phyloP scores from a whole-genome alignment of 2,113 vertebrate genomes.

The Chionomys nivalis region DNA sequence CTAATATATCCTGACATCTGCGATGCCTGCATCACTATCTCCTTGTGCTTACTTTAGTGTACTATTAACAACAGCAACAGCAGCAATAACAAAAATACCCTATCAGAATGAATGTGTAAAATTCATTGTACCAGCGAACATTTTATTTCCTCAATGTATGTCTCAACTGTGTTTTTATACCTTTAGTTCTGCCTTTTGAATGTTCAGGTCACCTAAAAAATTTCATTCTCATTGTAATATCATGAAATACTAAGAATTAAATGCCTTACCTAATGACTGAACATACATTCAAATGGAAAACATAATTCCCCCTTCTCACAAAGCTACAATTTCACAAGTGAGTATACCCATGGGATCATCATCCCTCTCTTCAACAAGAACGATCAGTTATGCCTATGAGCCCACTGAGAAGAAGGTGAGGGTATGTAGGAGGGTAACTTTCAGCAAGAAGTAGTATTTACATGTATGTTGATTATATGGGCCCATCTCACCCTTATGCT shows the following conservation, averaged over 20 bases:
- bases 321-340: background rate
- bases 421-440: background rate
- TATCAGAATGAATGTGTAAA: background rate
- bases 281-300: background rate
- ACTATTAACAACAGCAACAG: background rate
- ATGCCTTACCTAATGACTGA: background rate
- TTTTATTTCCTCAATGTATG: background rate
- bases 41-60: background rate
- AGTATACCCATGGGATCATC: background rate
- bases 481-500: background rate
- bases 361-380: background rate
- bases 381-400: background rate
- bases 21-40: background rate
- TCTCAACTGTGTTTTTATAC: background rate
- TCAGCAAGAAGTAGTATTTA: background rate
- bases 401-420: background rate
- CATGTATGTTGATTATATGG: background rate
- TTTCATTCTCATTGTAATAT: background rate
- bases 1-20: background rate
- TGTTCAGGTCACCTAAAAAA: background rate
- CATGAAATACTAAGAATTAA: background rate
- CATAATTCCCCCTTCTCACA: background rate
- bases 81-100: background rate
- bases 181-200: background rate
- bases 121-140: background rate